phyloP scores from a whole-genome alignment of 2,113 vertebrate genomes.

The Protobothrops mucrosquamatus region DNA sequence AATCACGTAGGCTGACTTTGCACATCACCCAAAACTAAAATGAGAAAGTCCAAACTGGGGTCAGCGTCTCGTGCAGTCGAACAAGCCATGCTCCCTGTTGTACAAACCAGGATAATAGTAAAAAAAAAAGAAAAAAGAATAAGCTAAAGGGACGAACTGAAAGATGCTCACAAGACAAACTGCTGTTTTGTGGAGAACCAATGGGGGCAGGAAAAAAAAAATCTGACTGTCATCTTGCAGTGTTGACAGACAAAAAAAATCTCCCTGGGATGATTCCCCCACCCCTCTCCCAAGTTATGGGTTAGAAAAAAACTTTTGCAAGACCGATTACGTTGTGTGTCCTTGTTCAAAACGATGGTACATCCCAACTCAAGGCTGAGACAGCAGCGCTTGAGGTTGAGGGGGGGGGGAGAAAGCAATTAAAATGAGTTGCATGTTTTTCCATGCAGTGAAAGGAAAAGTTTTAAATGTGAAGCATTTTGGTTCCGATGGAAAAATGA shows the following conservation, averaged over 20 bases:
- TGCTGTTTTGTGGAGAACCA: background rate
- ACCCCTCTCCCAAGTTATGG: background rate
- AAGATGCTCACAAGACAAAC: background rate
- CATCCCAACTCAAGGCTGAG: background rate
- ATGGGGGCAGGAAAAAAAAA: background rate
- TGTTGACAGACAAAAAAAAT: background rate
- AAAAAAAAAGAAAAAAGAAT: too few species aligned
- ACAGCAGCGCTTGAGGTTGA: too few species aligned
- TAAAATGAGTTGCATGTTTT: too few species aligned
- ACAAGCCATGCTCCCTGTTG: background rate
- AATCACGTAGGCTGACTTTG: background rate
- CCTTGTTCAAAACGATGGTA: background rate
- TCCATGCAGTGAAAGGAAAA: too few species aligned
- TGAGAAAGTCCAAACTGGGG: background rate
- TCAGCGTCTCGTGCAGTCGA: background rate
- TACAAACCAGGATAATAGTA: background rate
- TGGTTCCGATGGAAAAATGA: too few species aligned
- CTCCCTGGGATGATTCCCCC: background rate
- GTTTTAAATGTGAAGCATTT: too few species aligned
- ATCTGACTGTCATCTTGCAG: background rate
- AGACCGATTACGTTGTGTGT: background rate
- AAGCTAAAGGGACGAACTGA: background rate
- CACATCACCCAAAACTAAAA: background rate
- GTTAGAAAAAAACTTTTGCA: background rate
- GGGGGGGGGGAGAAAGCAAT: too few species aligned